Conservation (phyloP, 37 sponge, comb jelly and placozoan species). For the Petrosia ficiformis region DNA sequence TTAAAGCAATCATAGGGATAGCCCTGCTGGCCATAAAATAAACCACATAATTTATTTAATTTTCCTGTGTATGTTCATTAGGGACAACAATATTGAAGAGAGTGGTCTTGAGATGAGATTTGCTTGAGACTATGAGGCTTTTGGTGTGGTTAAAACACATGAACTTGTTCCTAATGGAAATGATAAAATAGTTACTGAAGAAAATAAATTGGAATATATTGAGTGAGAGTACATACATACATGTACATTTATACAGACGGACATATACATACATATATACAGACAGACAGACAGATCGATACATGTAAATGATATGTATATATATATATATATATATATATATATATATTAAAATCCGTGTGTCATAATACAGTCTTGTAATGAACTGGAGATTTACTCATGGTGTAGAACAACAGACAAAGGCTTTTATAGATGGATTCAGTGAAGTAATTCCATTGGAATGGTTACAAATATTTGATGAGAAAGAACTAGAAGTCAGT, state of each 20-base stretch:
- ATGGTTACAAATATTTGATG: constrained; percentile 96
- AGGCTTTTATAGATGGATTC: constrained; percentile 94
- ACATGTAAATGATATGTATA: too few species aligned
- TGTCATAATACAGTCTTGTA: constrained; percentile 58
- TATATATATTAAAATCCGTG: too few species aligned
- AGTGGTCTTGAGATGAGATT: constrained; percentile 94
- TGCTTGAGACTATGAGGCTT: constrained; percentile 74
- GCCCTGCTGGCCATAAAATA: too few species aligned
- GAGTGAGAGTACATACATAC: constrained; percentile 30
- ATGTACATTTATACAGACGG: neutral
- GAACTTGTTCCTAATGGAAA: constrained; percentile 80
- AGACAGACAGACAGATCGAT: too few species aligned
- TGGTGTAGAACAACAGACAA: constrained; percentile 91
- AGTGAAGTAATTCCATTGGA: constrained; percentile 90
- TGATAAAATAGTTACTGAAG: constrained; percentile 84
- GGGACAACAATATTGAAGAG: constrained; percentile 96
- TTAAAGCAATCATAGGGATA: too few species aligned
- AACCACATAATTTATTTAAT: too few species aligned
- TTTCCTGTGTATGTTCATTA: too few species aligned
- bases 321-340: neutral
- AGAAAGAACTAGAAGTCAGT: constrained; percentile 85
- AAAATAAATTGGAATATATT: constrained; percentile 88
- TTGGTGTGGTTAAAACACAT: constrained; percentile 81
- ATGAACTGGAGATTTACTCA: constrained; percentile 90
- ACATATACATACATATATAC: neutral